These are phyloP conservation scores for Nephrotoma guestfalica DNA, from an alignment of 2,888 invertebrate genomes.

Conservation along the genomic window DNA sequence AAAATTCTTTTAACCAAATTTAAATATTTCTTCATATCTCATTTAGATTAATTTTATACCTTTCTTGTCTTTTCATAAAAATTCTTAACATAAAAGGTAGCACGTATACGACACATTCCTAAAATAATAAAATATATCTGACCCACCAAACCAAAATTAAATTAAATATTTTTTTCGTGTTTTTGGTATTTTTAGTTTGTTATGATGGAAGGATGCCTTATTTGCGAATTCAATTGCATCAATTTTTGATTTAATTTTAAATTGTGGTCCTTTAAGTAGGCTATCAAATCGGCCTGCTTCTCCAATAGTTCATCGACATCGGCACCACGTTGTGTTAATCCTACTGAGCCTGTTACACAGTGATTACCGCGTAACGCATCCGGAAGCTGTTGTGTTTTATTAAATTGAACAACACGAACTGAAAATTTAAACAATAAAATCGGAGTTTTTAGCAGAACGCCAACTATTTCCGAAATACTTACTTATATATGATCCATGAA, in stretches of 20 bases:
- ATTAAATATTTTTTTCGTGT: not conserved
- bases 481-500: constrained; percentile 41
- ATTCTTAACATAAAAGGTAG: not conserved
- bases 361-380: constrained; percentile 42
- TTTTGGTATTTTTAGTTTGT: not conserved
- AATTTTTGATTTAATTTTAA: constrained; percentile 47
- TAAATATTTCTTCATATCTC: not conserved
- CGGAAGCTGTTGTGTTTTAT: constrained; percentile 40
- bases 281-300: constrained; percentile 55
- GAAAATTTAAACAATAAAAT: constrained; percentile 10
- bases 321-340: constrained; percentile 33
- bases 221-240: constrained; percentile 41
- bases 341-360: constrained; percentile 24
- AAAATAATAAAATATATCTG: not conserved
- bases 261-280: constrained; percentile 52
- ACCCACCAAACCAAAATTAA: not conserved
- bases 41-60: not conserved
- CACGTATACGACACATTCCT: not conserved
- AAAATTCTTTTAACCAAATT: not conserved
- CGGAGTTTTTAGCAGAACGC: not conserved
- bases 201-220: constrained; percentile 19
- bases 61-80: not conserved
- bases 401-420: constrained; percentile 47
- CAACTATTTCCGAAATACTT: constrained; percentile 15
- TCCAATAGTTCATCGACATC: constrained; percentile 45